Percentiles rank a stretch among this genome's conserved stretches.
These are phyloP conservation scores for Rotaria magnacalcarata DNA, from an alignment of 2,888 invertebrate species.

Conservation along the genomic window DNA sequence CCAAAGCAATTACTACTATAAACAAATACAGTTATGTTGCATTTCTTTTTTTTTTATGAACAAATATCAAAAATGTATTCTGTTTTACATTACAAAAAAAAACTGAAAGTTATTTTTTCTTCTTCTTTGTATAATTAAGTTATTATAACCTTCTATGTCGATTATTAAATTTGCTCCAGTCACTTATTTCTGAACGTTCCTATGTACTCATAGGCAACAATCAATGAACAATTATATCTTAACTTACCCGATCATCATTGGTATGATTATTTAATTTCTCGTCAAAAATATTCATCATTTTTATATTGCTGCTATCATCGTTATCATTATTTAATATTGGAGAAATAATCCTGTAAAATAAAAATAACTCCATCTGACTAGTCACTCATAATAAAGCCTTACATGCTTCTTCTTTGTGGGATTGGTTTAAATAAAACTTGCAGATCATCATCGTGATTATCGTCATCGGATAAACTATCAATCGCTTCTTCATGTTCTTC, in stretches of 20 bases:
- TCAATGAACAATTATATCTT: no score
- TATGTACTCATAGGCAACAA: no score
- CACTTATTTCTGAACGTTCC: background rate
- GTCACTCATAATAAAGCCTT: background rate
- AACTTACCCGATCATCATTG: background rate
- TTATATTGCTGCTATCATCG: background rate
- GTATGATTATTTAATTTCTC: background rate
- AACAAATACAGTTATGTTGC: no score
- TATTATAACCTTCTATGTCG: no score
- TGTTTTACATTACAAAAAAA: no score
- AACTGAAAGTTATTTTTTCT: no score
- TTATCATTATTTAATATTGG: background rate
- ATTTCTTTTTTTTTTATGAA: no score
- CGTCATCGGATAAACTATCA: slow-evolving; percentile 7
- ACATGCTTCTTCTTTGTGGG: background rate
- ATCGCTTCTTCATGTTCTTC: slow-evolving; percentile 4
- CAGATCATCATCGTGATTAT: slow-evolving; percentile 6
- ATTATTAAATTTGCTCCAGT: background rate
- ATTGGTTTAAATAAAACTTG: background rate
- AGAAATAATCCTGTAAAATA: background rate
- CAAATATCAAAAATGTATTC: no score
- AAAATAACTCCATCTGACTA: no score
- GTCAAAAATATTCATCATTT: background rate
- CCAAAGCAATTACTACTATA: background rate
- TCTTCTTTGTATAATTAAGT: no score